These are phyloP conservation scores for Euproctis similis DNA, from an alignment of 2,888 invertebrate genomes.

Conservation along the genomic window DNA sequence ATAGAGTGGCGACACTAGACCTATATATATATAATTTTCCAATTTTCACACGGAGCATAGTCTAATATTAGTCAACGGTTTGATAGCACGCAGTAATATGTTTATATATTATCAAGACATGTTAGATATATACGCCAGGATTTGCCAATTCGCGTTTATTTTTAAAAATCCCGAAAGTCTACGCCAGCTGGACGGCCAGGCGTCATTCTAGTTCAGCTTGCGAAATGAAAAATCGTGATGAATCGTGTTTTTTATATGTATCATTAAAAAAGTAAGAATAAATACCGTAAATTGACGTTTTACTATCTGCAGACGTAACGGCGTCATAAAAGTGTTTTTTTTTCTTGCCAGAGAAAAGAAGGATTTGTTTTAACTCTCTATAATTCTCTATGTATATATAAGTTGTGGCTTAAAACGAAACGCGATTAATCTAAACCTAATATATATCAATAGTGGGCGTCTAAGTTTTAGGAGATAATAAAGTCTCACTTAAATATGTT, in stretches of 20 bases:
- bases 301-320: constrained; percentile 2
- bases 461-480: too few species aligned
- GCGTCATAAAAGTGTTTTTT: constrained; percentile 1
- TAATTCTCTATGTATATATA: too few species aligned
- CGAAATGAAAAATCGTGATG: constrained; percentile 5
- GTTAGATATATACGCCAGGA: constrained; percentile 34
- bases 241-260: constrained; percentile 13
- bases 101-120: constrained; percentile 32
- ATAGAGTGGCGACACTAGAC: too few species aligned
- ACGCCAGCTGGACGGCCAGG: constrained; percentile 38
- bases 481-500: too few species aligned
- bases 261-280: constrained; percentile 8
- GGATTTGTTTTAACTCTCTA: too few species aligned
- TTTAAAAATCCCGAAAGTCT: constrained; percentile 51
- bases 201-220: constrained; percentile 29
- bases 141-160: constrained; percentile 56
- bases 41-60: too few species aligned
- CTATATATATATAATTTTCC: too few species aligned
- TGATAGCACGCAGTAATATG: constrained; percentile 1
- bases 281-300: constrained; percentile 7
- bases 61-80: too few species aligned
- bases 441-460: too few species aligned
- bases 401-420: too few species aligned
- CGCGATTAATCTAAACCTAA: too few species aligned
- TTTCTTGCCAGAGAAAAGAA: too few species aligned